Percentiles rank a stretch among this genome's conserved stretches.
phyloP scores from a whole-genome alignment of 1,140 invertebrate species.

The Pogonomyrmex californicus region DNA sequence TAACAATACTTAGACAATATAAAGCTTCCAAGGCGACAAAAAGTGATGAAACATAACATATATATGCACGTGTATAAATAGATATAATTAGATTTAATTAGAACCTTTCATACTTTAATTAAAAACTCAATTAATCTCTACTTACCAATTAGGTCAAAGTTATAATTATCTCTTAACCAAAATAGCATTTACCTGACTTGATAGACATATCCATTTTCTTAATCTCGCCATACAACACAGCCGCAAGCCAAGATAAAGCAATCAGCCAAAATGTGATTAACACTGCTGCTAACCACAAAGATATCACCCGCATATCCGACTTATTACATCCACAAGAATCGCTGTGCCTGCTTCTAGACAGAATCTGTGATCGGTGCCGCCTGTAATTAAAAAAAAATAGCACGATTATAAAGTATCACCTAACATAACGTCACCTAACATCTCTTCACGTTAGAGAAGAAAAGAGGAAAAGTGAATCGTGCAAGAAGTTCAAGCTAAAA shows the following conservation, averaged over 20 bases:
- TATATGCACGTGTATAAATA: neutral
- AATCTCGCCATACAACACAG: constrained; percentile 86
- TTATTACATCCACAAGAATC: constrained; percentile 78
- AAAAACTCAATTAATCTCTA: neutral
- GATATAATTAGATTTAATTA: constrained; percentile 36
- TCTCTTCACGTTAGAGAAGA: no score
- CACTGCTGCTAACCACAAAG: constrained; percentile 82
- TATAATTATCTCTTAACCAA: neutral
- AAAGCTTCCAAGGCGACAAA: neutral
- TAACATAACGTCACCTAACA: no score
- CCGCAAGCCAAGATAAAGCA: constrained; percentile 85
- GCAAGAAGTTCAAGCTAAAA: no score
- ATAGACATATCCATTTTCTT: constrained; percentile 85
- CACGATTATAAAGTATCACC: no score
- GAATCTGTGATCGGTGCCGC: constrained; percentile 73
- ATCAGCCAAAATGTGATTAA: constrained; percentile 85
- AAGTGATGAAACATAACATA: neutral
- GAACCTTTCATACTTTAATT: constrained; percentile 47
- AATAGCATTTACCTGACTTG: constrained; percentile 83
- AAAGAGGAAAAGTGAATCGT: no score
- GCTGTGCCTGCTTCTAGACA: constrained; percentile 72
- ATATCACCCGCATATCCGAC: constrained; percentile 79
- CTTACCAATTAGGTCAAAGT: neutral
- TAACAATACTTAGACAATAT: neutral
- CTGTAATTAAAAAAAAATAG: constrained; percentile 65